These are phyloP conservation scores for Quadroppia sp. DNA, from an alignment of 2,888 invertebrate species.

Conservation along the genomic window DNA sequence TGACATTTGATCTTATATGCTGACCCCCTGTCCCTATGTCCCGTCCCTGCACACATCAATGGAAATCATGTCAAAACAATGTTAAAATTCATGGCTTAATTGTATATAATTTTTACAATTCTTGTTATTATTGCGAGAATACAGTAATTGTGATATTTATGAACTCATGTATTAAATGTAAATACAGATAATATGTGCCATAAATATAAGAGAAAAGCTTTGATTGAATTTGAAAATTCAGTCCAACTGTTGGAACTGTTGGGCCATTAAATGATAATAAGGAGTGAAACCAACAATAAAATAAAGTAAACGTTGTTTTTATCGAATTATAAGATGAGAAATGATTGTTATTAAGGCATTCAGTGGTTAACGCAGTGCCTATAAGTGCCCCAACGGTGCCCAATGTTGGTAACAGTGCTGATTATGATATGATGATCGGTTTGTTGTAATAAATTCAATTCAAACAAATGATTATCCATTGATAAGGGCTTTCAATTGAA, in stretches of 20 bases:
- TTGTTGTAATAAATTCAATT: slow-evolving; percentile 28
- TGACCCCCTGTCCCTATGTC: too few relatives aligned
- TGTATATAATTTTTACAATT: too few relatives aligned
- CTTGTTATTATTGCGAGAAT: too few relatives aligned
- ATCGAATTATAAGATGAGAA: background rate
- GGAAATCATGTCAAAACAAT: too few relatives aligned
- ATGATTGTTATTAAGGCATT: slow-evolving; percentile 33
- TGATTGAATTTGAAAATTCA: background rate
- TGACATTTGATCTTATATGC: too few relatives aligned
- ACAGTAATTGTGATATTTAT: too few relatives aligned
- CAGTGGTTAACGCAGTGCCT: background rate
- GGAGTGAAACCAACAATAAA: background rate
- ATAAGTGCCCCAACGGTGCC: background rate
- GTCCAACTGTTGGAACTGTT: background rate
- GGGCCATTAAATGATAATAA: background rate
- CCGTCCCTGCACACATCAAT: too few relatives aligned
- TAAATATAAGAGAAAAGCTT: background rate
- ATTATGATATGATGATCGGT: slow-evolving; percentile 17
- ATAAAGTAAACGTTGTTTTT: slow-evolving; percentile 20
- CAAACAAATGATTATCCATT: slow-evolving; percentile 25
- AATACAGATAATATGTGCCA: too few relatives aligned
- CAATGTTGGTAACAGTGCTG: background rate
- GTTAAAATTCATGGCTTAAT: too few relatives aligned
- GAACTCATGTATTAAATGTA: too few relatives aligned
- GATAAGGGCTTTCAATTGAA: slow-evolving; percentile 31